phyloP scores from a whole-genome alignment of 2,113 vertebrate species.

The Diglossa brunneiventris region DNA sequence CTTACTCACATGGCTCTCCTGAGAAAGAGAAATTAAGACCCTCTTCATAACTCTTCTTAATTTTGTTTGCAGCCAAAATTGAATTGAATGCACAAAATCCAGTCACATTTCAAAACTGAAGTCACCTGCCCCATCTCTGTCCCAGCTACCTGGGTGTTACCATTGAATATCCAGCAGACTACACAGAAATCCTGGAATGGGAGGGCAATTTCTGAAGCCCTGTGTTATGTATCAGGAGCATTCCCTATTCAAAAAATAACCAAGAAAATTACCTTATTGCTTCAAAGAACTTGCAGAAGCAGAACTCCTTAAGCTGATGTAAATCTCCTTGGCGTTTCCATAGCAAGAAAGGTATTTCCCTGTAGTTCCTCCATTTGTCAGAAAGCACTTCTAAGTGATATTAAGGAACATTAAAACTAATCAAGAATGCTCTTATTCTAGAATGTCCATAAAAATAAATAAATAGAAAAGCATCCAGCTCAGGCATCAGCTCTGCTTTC shows the following conservation, averaged over 20 bases:
- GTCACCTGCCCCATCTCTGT: background rate
- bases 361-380: background rate
- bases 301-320: background rate
- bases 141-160: background rate
- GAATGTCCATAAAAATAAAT: background rate
- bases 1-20: background rate
- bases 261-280: background rate
- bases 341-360: background rate
- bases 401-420: conserved; percentile 22
- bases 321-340: background rate
- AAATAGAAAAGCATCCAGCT: background rate
- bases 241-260: background rate
- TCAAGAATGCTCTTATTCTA: background rate
- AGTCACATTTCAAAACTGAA: background rate
- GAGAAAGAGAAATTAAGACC: background rate
- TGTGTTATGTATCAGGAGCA: rapidly evolving
- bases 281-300: background rate
- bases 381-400: background rate
- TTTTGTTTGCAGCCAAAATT: background rate
- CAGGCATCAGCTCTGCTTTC: background rate
- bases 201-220: background rate
- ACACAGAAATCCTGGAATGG: background rate
- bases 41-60: background rate
- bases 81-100: background rate
- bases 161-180: background rate